These are phyloP conservation scores for Hydrolagus colliei DNA, from an alignment of 2,797 vertebrate genomes.

Conservation along the genomic window DNA sequence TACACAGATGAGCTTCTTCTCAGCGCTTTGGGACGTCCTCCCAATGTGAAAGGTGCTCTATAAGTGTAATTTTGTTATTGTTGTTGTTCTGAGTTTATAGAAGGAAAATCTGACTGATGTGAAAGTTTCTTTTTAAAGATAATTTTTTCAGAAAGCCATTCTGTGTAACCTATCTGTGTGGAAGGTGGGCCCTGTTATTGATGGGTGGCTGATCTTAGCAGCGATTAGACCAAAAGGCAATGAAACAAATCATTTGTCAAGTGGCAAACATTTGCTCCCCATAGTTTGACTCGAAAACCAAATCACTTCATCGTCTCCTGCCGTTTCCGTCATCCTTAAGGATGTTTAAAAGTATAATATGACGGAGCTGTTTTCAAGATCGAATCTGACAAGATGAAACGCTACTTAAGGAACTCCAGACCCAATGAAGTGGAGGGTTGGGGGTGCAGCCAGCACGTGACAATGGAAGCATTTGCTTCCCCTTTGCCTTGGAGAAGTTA, in stretches of 20 bases:
- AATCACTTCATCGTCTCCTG: not conserved
- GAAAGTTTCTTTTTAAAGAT: not conserved
- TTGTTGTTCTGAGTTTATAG: no score
- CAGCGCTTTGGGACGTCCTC: no score
- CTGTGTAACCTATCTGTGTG: not conserved
- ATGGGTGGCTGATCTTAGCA: conserved; percentile 16
- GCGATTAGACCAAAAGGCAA: conserved; percentile 18
- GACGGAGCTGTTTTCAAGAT: not conserved
- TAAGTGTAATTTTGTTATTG: no score
- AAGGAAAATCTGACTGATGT: no score
- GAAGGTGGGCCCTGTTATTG: not conserved
- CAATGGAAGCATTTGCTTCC: not conserved
- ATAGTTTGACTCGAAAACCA: conserved; percentile 2
- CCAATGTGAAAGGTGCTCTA: no score
- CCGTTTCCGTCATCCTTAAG: not conserved
- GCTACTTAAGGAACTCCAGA: not conserved
- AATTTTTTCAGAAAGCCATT: conserved; percentile 7
- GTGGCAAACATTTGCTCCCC: not conserved
- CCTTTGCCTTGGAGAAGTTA: not conserved
- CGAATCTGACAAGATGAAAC: conserved; percentile 6
- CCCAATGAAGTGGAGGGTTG: not conserved
- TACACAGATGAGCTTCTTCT: no score
- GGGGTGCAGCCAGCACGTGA: not conserved
- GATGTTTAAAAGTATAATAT: conserved; percentile 20
- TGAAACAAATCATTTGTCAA: conserved; percentile 24